Evolutionary conservation across 2,888 invertebrate species (phyloP).

Genomic region (Drosophila mimetica): DNA sequence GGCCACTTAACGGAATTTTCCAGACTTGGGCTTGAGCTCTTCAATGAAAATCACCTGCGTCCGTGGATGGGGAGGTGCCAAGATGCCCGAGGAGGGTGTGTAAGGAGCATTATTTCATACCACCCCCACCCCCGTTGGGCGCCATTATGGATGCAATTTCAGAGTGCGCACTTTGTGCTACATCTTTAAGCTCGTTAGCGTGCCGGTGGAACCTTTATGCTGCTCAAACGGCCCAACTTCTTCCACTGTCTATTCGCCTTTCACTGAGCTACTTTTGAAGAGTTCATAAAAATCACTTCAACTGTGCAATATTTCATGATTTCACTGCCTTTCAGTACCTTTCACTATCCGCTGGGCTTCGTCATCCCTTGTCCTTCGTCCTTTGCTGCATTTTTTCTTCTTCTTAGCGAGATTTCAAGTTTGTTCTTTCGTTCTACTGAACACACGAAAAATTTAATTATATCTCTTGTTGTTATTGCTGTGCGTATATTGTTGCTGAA

Average conservation of each 20-base stretch:
- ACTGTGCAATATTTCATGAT: conserved; percentile 76
- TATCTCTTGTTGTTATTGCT: conserved; percentile 44
- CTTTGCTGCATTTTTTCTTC: background rate
- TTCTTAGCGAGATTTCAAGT: conserved; percentile 53
- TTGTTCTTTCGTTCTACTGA: conserved; percentile 65
- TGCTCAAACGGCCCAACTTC: conserved; percentile 17
- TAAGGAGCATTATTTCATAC: conserved; percentile 5
- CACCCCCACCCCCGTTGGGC: background rate
- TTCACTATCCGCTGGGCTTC: background rate
- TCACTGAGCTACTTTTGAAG: conserved; percentile 60
- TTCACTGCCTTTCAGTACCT: conserved; percentile 41
- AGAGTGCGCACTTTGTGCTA: conserved; percentile 47
- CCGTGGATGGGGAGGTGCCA: background rate
- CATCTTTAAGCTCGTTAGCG: conserved; percentile 70
- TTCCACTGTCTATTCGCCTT: background rate
- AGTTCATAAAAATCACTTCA: conserved; percentile 79
- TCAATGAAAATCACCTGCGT: conserved; percentile 2
- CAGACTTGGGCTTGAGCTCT: background rate
- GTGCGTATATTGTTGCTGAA: conserved; percentile 3
- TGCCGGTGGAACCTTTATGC: conserved; percentile 24
- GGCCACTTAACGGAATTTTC: conserved; percentile 1
- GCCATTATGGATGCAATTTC: conserved; percentile 38
- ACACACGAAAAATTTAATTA: conserved; percentile 71
- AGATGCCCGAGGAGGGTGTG: background rate
- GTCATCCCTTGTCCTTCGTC: conserved; percentile 1